Percentiles rank a stretch among this genome's conserved stretches.
Evolutionary conservation across 2,888 invertebrate genomes (phyloP).

Genomic region (Scotopteryx bipunctaria): DNA sequence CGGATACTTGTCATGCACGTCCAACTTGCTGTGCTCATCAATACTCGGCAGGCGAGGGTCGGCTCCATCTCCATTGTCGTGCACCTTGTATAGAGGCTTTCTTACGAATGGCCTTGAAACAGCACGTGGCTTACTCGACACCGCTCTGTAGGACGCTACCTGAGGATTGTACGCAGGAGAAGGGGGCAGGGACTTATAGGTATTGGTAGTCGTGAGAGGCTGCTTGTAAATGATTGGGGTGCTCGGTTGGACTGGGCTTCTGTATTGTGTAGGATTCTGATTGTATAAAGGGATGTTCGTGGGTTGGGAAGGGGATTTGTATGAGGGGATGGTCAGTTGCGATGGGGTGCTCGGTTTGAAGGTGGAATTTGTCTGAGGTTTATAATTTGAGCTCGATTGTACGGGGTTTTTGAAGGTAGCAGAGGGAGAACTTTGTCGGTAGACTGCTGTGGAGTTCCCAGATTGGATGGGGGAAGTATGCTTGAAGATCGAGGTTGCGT

Average conservation of each 20-base stretch:
- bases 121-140: conserved; percentile 2
- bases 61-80: conserved; percentile 65
- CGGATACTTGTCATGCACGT: conserved; percentile 43
- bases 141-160: not conserved
- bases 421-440: conserved; percentile 6
- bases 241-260: not conserved
- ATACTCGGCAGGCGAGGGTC: conserved; percentile 67
- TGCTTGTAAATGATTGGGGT: not conserved
- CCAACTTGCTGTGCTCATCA: conserved; percentile 67
- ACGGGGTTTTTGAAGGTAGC: conserved; percentile 3
- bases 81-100: conserved; percentile 50
- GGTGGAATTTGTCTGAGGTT: not conserved
- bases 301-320: conserved; percentile 3
- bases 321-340: not conserved
- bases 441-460: not conserved
- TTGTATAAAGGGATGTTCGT: conserved; percentile 14
- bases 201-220: not conserved
- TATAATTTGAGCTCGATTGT: conserved; percentile 9
- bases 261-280: conserved; percentile 4
- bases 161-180: conserved; percentile 17
- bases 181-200: conserved; percentile 13
- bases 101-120: conserved; percentile 28
- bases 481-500: conserved; percentile 17
- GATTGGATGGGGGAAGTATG: conserved; percentile 5
- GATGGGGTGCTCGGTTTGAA: conserved; percentile 8